A percentile compares a stretch with the other conserved stretches of the same genome.
Conservation (phyloP, 1,140 invertebrate genomes). For the Procambarus clarkii region DNA sequence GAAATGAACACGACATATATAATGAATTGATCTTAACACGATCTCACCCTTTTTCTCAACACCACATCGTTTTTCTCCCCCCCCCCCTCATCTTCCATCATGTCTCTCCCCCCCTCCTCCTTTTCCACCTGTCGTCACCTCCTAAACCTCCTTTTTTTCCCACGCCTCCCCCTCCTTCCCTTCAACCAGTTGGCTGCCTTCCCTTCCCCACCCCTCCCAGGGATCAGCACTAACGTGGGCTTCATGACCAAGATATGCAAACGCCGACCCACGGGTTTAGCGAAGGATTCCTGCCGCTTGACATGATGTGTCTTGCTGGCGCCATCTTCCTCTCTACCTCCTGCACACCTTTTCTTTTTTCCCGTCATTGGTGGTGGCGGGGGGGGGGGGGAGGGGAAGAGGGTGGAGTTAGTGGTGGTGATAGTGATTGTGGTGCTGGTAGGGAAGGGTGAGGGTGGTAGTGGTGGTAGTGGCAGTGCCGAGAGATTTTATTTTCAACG, state of each 20-base stretch:
- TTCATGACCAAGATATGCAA: conserved; percentile 5
- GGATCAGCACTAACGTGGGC: background rate
- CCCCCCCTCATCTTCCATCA: background rate
- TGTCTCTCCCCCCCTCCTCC: background rate
- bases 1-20: too few species aligned
- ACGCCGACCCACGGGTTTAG: background rate
- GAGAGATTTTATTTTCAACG: too few species aligned
- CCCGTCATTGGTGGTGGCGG: background rate
- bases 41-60: background rate
- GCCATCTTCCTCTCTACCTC: background rate
- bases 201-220: background rate
- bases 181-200: background rate
- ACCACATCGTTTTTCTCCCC: background rate
- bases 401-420: background rate
- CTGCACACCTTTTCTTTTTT: background rate
- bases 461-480: too few species aligned
- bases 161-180: background rate
- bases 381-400: background rate
- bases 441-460: background rate
- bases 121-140: background rate
- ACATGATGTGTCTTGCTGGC: background rate
- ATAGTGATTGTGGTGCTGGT: background rate
- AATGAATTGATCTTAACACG: background rate
- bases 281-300: background rate
- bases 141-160: background rate